Base-by-base conservation (phyloP, 2,113 vertebrate species). In the Coptodon rendalli region DNA sequence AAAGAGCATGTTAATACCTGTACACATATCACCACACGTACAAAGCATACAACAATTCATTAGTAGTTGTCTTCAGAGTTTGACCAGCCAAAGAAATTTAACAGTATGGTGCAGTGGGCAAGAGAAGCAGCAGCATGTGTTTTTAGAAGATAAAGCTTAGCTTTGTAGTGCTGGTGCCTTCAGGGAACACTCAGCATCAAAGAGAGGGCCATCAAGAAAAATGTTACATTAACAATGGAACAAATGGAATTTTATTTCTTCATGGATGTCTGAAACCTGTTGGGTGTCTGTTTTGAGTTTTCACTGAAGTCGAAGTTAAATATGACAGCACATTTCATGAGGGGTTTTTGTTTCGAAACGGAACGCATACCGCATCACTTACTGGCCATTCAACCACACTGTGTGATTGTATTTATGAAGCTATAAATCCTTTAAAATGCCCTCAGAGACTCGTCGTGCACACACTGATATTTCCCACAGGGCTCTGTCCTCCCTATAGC, bases 131-230 rank as follows among this genome's bases (percentile, higher is more conserved):
- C 92, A 88, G 81, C 92, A 87, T 90, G 85, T 93, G 93, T 92
- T 95, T 86, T 91, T 63, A 13, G 36, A 81, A 92, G 93, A 93
- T 93, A 93, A 92, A 90, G 83, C 92, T 71, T 1, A 76, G 84
- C 87, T 83, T 86, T 90, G 85, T 80, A 83, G 81, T 54, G 38
- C 71, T 50, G 90, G 57, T 86, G 81, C 82, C 87, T 88, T 90
- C 68, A 85, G 86, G 91, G 83, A 89, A 81, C 81, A 52, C 27
- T 12, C 54, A 27, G 27, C 90, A 81, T 90, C 86, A 90, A 90
- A 86, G 81, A 85, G 63, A 89, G 11, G 61, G 19, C 52, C 4
- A 27, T 68, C 22, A 82, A 54, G 82, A 79, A 73, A 73, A 87
- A 40, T 24, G 48, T 82, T 79, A 31, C 79, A 84, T 86, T 82